Evolutionary conservation across 2,888 invertebrate species (phyloP), one percentile per base, ranked within the genome.

Genomic region (Acanthococcus lagerstroemiae): DNA sequence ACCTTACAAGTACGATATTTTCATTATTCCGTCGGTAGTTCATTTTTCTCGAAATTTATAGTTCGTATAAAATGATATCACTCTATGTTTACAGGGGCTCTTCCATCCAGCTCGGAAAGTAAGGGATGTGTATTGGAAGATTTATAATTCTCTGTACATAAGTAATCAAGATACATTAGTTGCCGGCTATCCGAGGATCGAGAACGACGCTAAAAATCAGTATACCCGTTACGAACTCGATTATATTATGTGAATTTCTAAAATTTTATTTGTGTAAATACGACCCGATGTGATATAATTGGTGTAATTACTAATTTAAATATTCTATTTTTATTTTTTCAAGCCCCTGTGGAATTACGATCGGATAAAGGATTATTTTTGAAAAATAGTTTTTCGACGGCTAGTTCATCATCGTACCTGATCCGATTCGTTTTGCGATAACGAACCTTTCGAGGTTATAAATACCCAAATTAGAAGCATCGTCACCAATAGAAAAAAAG

Each of bases 51-150:
- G 17, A 5, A 17, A n/a, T 12, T 55, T 26, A 26, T 27, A 12
- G 6, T 55, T 27, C 27, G 2, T 55, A 5, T 55, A n/a, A 27
- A 21, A 21, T 61, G 12, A 63, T 46, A 9, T 50, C 55, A 26
- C n/a, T 75, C 97, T 99, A 74, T 88, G 93, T 7, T 78, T 97
- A 70, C 95, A 97, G 84, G 91, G 97, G 37, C 79, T 99, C 55
- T 99, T 99, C 78, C 99, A 99, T 79, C 99, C 99, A 1, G 99
- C 99, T 6, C 82, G 99, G 67, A 99, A 99, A 80, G 99, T 99
- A 0, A 86, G 99, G 26, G 99, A 99, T 76, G 99, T 99, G 0
- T 97, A 97, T 76, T 99, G 99, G 99, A 99, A 99, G 79, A 95
- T 96, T 72, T 99, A 97, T 79, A 99, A 99, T 80, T 95, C 96